phyloP scores from a whole-genome alignment of 2,797 vertebrate genomes.

The Tauraco hartlaubi region DNA sequence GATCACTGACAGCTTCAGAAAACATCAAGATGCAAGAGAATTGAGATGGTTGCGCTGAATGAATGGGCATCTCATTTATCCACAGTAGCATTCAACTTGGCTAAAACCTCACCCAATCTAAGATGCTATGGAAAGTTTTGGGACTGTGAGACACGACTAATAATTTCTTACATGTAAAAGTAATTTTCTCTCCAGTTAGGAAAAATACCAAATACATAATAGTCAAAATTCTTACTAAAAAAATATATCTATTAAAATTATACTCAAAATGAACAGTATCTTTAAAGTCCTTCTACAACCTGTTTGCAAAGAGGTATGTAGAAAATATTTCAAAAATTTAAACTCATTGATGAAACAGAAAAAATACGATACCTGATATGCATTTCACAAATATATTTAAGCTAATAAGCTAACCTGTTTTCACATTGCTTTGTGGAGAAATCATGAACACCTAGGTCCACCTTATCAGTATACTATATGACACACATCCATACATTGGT shows the following conservation, averaged over 20 bases:
- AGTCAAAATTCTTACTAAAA: background rate
- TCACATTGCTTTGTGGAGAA: background rate
- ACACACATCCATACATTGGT: background rate
- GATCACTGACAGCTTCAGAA: background rate
- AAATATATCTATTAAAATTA: background rate
- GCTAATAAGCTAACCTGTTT: background rate
- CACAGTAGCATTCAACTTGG: background rate
- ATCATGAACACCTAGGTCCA: background rate
- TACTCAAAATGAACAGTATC: background rate
- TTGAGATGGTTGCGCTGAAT: background rate
- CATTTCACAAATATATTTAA: background rate
- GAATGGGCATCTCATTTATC: background rate
- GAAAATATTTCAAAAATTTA: background rate
- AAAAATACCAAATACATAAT: background rate
- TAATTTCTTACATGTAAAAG: background rate
- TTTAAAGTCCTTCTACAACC: background rate
- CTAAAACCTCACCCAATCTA: background rate
- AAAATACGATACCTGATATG: background rate
- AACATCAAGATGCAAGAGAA: background rate
- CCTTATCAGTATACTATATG: background rate
- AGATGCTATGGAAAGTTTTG: background rate
- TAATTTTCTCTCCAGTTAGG: background rate
- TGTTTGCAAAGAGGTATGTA: background rate
- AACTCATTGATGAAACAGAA: background rate
- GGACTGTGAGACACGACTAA: background rate